Base-by-base conservation (phyloP, 2,888 invertebrate species). In the Dyspetes luteomarginatus region DNA sequence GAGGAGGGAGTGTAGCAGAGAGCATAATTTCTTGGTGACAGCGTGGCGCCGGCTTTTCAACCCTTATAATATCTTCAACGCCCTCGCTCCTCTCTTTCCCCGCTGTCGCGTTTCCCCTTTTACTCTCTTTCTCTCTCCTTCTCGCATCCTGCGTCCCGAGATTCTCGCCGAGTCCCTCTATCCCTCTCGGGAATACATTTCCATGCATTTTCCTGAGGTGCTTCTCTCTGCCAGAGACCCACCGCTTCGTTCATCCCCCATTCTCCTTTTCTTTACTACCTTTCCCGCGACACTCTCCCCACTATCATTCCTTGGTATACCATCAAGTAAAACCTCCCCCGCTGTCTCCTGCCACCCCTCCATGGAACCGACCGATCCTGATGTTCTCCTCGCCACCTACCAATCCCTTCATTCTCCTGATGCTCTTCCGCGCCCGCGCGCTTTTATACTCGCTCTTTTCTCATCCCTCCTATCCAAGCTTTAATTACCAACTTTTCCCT, bases 1-100 rank as follows among this genome's bases (percentile, higher is more conserved):
- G 72, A 69, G 78, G 67, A 80, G n/a, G n/a, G n/a, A n/a, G n/a
- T n/a, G 81, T 86, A 88, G 88, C 88, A 85, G 85, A n/a, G n/a
- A 85, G 90, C 87, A 89, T 91, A 90, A 90, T 91, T 91, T 90
- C 89, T 89, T 83, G 89, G 89, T 89, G 91, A 91, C 91, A 90
- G 89, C 87, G 84, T 84, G 88, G 86, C 86, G 86, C 87, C 89
- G 86, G 89, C 90, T 90, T 91, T 90, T 91, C 90, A 90, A 89
- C 90, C 90, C 89, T 90, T 90, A 89, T 90, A 91, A 91, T 91
- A 91, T 91, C 88, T 86, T 88, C 88, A 86, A 85, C 88, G 86
- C 86, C 85, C 85, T 79, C 84, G 76, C 78, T 52, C 22, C 58
- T 68, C 73, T 19, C n/a, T n/a, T n/a, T n/a, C n/a, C n/a, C n/a